These are phyloP conservation scores for Aphaenogaster ashmeadi DNA, from an alignment of 1,140 invertebrate species.

Conservation along the genomic window DNA sequence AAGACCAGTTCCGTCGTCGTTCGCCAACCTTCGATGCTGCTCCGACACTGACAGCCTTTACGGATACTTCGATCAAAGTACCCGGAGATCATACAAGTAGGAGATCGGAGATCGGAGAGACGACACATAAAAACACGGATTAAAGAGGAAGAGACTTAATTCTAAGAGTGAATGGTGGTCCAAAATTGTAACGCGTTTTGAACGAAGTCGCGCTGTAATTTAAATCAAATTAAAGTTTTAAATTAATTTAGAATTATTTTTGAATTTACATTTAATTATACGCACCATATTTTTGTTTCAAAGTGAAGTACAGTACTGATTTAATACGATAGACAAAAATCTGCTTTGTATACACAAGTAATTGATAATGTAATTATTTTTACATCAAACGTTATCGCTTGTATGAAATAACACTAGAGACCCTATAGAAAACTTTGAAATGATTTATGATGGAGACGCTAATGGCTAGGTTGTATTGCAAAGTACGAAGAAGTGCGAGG, in stretches of 20 bases:
- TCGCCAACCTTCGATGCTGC: conserved; percentile 51
- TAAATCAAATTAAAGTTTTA: background rate
- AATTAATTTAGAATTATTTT: conserved; percentile 16
- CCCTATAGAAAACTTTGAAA: background rate
- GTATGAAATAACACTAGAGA: background rate
- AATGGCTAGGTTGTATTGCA: conserved; percentile 18
- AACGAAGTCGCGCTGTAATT: background rate
- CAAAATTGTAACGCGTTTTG: background rate
- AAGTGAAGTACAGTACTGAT: background rate
- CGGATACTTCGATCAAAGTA: conserved; percentile 20
- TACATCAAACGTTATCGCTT: background rate
- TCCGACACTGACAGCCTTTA: conserved; percentile 14
- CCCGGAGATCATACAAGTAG: conserved; percentile 6
- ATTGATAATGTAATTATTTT: conserved; percentile 9
- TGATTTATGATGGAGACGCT: conserved; percentile 19
- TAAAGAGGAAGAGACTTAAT: background rate
- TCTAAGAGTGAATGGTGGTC: background rate
- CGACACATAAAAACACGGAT: background rate
- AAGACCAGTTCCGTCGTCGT: conserved; percentile 48
- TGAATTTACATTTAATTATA: background rate
- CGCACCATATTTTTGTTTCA: background rate
- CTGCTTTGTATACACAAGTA: background rate
- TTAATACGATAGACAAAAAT: background rate
- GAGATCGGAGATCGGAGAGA: background rate
- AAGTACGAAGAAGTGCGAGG: background rate